Percentiles rank a stretch among this genome's conserved stretches.
phyloP scores from a whole-genome alignment of 1,140 invertebrate genomes.

The Bombus cullumanus region DNA sequence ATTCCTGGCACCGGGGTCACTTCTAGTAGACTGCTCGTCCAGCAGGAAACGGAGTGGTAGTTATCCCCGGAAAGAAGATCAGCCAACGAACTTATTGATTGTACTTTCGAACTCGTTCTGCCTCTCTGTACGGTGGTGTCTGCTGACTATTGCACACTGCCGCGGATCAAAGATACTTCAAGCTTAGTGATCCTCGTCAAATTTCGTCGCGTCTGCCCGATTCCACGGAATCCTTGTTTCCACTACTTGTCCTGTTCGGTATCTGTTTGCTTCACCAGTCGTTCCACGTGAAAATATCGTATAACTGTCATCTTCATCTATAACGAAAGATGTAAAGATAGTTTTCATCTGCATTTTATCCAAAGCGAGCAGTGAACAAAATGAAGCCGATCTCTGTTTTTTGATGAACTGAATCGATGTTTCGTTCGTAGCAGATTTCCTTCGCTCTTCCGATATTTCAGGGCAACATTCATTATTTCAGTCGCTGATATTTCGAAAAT shows the following conservation, averaged over 20 bases:
- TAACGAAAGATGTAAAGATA: neutral
- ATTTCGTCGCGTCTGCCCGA: constrained; percentile 34
- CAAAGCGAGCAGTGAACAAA: neutral
- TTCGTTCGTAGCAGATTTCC: too few relatives aligned
- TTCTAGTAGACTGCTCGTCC: constrained; percentile 68
- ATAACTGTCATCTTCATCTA: neutral
- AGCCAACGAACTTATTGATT: constrained; percentile 67
- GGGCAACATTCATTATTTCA: too few relatives aligned
- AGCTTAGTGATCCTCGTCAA: constrained; percentile 21
- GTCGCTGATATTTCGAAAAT: too few relatives aligned
- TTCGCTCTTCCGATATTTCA: too few relatives aligned
- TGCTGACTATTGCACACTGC: constrained; percentile 66
- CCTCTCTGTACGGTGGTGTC: neutral
- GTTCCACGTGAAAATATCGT: neutral
- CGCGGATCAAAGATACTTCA: constrained; percentile 41
- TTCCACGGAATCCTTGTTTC: neutral
- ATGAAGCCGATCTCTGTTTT: neutral
- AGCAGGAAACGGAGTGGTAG: constrained; percentile 66
- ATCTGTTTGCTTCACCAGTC: neutral
- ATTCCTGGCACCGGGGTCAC: constrained; percentile 70
- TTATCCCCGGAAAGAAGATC: constrained; percentile 66
- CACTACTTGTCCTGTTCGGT: neutral
- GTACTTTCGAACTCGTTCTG: constrained; percentile 61
- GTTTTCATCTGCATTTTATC: neutral
- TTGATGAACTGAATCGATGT: too few relatives aligned